phyloP scores from a whole-genome alignment of 2,888 invertebrate genomes.

The Coenonympha arcania region DNA sequence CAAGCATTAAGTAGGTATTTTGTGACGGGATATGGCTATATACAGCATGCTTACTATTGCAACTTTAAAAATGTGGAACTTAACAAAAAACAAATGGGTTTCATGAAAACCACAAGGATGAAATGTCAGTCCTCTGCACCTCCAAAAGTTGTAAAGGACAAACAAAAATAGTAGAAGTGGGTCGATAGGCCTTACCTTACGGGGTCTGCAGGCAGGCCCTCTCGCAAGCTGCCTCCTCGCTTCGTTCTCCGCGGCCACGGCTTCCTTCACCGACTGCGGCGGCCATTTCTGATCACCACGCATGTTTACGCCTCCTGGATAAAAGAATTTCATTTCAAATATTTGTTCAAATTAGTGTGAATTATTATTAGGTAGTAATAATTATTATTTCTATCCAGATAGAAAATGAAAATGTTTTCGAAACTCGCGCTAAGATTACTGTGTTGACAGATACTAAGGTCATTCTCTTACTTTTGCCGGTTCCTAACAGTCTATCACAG shows the following conservation, averaged over 20 bases:
- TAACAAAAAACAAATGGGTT: no score
- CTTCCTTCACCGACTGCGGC: constrained; percentile 82
- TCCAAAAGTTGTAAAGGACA: neutral
- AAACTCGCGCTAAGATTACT: no score
- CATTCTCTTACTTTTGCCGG: no score
- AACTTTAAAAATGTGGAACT: no score
- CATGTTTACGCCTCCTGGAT: constrained; percentile 83
- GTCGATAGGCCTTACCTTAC: constrained; percentile 50
- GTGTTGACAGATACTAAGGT: no score
- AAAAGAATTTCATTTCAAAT: constrained; percentile 15
- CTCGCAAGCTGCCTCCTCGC: constrained; percentile 80
- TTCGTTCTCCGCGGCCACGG: constrained; percentile 82
- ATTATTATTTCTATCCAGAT: no score
- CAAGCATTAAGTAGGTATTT: neutral
- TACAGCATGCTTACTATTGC: neutral
- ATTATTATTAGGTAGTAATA: neutral
- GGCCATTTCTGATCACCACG: constrained; percentile 93
- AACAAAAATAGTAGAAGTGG: neutral
- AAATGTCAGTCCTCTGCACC: no score
- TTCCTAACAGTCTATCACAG: no score
- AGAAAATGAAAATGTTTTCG: no score
- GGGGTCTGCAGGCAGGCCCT: constrained; percentile 83
- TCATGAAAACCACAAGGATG: no score
- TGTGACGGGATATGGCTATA: neutral
- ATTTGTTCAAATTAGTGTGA: no score